Conservation (phyloP, 2,113 vertebrate species). For the Psittacula cyanocephala region DNA sequence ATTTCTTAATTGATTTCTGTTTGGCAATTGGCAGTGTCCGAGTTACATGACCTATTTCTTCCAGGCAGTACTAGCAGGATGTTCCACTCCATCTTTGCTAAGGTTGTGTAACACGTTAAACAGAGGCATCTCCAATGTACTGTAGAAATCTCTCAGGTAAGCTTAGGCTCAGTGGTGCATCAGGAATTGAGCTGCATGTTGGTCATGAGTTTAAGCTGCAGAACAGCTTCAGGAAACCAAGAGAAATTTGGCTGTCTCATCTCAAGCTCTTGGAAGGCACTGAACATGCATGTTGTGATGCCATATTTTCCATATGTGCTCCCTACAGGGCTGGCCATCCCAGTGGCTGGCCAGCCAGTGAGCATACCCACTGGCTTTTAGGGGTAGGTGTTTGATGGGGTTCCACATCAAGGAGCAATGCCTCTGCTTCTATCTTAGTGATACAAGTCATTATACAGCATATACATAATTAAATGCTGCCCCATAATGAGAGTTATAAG, state of each 20-base stretch:
- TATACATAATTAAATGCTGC: not conserved
- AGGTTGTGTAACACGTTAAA: accelerated
- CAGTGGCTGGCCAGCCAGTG: not conserved
- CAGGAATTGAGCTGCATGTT: not conserved
- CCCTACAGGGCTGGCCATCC: not conserved
- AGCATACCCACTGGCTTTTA: not conserved
- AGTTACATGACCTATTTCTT: not conserved
- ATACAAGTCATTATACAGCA: not conserved
- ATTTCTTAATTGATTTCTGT: not conserved
- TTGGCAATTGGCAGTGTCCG: not conserved
- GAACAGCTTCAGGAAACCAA: not conserved
- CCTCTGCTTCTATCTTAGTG: not conserved
- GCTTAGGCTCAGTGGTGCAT: not conserved
- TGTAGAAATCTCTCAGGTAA: not conserved
- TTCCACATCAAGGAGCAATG: not conserved
- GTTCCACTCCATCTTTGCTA: not conserved
- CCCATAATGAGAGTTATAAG: not conserved
- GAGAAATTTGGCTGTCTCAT: not conserved
- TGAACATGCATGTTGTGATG: not conserved
- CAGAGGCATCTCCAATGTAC: not conserved
- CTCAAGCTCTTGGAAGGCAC: not conserved
- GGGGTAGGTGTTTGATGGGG: not conserved
- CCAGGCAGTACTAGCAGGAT: not conserved
- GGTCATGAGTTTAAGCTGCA: not conserved
- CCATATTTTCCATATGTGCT: not conserved